Base-by-base conservation (phyloP, 2,888 invertebrate genomes). In the Diarsia mendica region DNA sequence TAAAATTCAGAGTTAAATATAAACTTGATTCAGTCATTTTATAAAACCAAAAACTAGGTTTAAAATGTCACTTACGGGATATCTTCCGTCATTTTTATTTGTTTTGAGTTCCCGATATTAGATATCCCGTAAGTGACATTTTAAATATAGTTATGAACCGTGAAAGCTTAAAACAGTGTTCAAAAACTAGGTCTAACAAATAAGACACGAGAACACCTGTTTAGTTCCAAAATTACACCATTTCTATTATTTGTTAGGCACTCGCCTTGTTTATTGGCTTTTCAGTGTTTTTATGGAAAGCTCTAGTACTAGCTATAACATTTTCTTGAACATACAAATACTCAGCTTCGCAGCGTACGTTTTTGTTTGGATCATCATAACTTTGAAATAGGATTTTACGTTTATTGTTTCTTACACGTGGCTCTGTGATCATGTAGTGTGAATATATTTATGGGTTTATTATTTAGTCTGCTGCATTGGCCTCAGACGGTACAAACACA, bases 391-490 rank as follows among this genome's bases (percentile, higher is more conserved):
- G 58, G n/a, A 61, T 81, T 83, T 65, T 15, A 67, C 70, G 84
- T 84, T 80, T 81, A 79, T 80, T 81, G 60, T 81, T 81, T 79
- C 49, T 84, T 73, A 58, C 60, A 74, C 67, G 69, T 79, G 79
- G 69, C 46, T 68, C 63, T 74, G 69, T 81, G 68, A 53, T 79
- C 68, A 60, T 83, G 33, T n/a, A 28, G 11, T 69, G 44, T 65
- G n/a, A 15, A 83, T 53, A 60, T 64, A 83, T 83, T 83, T 81
- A 74, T 81, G 58, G 70, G 81, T 81, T 81, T 83, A 79, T 79
- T 81, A 81, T 81, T 81, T 79, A 79, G 81, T 83, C 84, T 79
- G 48, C 67, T 74, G 66, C 51, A 63, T 23, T 39, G 58, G 58
- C 44, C 13, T 63, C 58, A 80, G 80, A 66, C 51, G 70, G 23